These are phyloP conservation scores for Leptinotarsa juncta DNA, from an alignment of 2,888 invertebrate genomes.

Conservation along the genomic window DNA sequence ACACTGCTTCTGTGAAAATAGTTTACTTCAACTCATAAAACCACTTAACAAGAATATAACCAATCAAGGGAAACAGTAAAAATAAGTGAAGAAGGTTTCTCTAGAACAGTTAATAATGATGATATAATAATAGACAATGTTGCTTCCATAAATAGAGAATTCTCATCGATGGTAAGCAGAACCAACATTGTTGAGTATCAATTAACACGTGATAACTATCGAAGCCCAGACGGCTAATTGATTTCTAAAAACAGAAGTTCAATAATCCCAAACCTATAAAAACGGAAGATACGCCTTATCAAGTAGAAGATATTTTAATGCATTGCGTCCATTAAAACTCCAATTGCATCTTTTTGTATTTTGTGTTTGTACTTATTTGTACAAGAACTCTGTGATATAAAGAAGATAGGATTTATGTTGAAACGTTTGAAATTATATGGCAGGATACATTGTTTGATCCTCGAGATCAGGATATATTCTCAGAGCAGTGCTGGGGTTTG, in stretches of 20 bases:
- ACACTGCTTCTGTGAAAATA: too few relatives aligned
- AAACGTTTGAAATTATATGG: slow-evolving; percentile 15
- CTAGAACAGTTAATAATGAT: not conserved
- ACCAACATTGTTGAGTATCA: not conserved
- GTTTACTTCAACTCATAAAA: too few relatives aligned
- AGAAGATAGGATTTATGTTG: slow-evolving; percentile 36
- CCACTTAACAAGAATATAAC: too few relatives aligned
- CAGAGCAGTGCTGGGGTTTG: too few relatives aligned
- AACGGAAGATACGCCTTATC: slow-evolving; percentile 22
- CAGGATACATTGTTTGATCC: slow-evolving; percentile 20
- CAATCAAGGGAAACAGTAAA: too few relatives aligned
- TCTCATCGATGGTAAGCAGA: not conserved
- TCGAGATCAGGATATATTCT: not conserved
- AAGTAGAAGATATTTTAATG: slow-evolving; percentile 35
- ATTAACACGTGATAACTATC: slow-evolving; percentile 1
- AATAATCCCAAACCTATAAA: slow-evolving; percentile 22
- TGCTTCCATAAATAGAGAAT: not conserved
- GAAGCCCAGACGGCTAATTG: slow-evolving; percentile 26
- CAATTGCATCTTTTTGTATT: slow-evolving; percentile 37
- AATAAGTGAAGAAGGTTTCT: not conserved
- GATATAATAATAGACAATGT: not conserved
- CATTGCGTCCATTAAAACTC: slow-evolving; percentile 34
- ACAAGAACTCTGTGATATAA: slow-evolving; percentile 35
- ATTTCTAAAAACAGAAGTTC: slow-evolving; percentile 31
- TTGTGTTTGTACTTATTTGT: slow-evolving; percentile 36